Evolutionary conservation across 2,113 vertebrate species (phyloP).

Genomic region (Prunella fulvescens): DNA sequence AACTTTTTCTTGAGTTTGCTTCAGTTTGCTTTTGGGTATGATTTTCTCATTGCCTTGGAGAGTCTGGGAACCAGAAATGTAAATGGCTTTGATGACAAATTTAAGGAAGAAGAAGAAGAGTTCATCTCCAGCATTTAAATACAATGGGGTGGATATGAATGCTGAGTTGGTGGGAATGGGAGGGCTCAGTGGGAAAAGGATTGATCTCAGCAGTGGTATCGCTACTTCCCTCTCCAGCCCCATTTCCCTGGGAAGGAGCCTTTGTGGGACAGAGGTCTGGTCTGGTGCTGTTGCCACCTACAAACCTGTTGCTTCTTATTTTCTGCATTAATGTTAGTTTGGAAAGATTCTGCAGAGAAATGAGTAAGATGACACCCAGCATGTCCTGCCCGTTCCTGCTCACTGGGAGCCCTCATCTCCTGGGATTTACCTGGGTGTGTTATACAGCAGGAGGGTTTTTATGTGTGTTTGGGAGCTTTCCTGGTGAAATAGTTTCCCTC

Average conservation of each 20-base stretch:
- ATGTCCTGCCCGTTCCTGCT: not conserved
- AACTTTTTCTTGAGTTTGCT: not conserved
- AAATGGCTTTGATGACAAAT: not conserved
- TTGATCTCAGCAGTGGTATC: fast-evolving
- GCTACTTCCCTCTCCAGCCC: not conserved
- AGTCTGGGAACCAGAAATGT: not conserved
- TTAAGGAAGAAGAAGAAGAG: not conserved
- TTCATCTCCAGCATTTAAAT: not conserved
- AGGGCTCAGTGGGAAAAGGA: not conserved
- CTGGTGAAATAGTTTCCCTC: not conserved
- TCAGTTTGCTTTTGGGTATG: not conserved
- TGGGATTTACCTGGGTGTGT: fast-evolving
- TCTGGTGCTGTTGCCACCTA: not conserved
- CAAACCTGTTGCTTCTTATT: not conserved
- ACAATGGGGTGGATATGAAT: fast-evolving
- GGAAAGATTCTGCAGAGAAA: not conserved
- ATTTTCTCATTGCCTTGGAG: fast-evolving
- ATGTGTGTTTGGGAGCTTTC: not conserved
- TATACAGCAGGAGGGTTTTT: fast-evolving
- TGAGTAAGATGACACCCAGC: fast-evolving
- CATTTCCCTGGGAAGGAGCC: not conserved
- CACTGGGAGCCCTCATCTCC: fast-evolving
- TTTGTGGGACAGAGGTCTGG: not conserved
- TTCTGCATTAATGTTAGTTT: not conserved
- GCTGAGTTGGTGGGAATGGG: not conserved